Base-by-base conservation (phyloP, 2,888 invertebrate genomes). In the Odontothrips loti region DNA sequence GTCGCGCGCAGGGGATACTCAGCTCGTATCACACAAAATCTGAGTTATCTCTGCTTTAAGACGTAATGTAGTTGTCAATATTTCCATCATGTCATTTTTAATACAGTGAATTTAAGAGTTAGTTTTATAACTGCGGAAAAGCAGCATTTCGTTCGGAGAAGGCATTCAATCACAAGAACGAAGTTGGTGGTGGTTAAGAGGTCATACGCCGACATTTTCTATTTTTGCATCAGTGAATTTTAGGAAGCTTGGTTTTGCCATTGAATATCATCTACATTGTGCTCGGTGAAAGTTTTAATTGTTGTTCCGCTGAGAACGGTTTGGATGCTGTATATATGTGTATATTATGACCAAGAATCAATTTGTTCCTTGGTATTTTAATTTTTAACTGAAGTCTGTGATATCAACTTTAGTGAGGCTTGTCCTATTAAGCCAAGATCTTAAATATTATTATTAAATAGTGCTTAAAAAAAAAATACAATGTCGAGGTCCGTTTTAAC, bases 201-300 rank as follows among this genome's bases (percentile, higher is more conserved):
- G 81, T 81, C 79, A 29, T 81, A 75, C 81, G 82, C 82, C 82
- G 83, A 83, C 83, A 83, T 83, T 83, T 83, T 83, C 83, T 83
- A 83, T 83, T 83, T 83, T 83, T 82, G 83, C 82, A 81, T 82
- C 79, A 80, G 81, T 82, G 82, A 78, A 80, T 82, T 80, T 63
- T 82, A 23, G 58, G 79, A 79, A 79, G 82, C 80, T 79, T 68
- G 81, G 79, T 79, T 81, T 81, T 82, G 80, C 79, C 80, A 80
- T 78, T 80, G 80, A 79, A 75, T 12, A 23, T 27, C 23, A 27
- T 27, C 1, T 23, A 27, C 27, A 75, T 10, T 27, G 68, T 75
- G 23, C 68, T 75, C 27, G 9, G 23, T 75, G 27, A 75, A 27
- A 27, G 23, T 27, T 75, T 75, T 12, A 75, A 75, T 12, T 75